A percentile compares a stretch with the other conserved stretches of the same genome.
These are phyloP conservation scores for Ellobius talpinus DNA, from an alignment of 2,113 vertebrate species.

Conservation along the genomic window DNA sequence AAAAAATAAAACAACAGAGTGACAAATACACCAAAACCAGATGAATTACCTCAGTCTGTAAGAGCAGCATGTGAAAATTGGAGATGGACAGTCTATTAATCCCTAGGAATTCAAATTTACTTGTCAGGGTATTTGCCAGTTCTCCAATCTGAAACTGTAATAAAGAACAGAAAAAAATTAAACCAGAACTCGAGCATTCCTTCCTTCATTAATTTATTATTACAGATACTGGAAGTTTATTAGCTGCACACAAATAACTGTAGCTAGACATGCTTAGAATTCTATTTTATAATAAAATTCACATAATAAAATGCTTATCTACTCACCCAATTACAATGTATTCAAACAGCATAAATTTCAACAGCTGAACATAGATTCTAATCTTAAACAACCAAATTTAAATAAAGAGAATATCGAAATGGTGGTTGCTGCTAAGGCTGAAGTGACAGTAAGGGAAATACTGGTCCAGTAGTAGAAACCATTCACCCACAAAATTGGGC, in stretches of 20 bases:
- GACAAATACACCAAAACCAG: background rate
- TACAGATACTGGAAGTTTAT: background rate
- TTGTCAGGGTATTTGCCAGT: slow-evolving; percentile 98
- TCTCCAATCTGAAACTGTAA: slow-evolving; percentile 99
- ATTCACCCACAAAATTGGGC: background rate
- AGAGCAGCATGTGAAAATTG: slow-evolving; percentile 98
- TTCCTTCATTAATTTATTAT: slow-evolving; percentile 2
- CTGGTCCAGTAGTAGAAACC: background rate
- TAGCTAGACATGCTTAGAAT: background rate
- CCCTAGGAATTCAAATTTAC: slow-evolving; percentile 98
- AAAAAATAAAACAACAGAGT: background rate
- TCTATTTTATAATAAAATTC: background rate
- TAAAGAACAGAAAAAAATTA: background rate
- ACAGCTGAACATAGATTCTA: background rate
- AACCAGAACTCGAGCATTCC: background rate
- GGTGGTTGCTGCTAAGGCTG: background rate
- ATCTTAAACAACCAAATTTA: background rate
- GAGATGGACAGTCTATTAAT: slow-evolving; percentile 98
- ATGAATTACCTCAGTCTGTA: slow-evolving; percentile 96
- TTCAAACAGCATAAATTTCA: background rate
- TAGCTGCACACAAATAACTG: background rate
- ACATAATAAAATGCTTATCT: background rate
- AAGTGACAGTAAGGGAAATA: no score
- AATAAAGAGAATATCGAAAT: background rate
- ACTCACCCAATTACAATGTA: background rate